A percentile compares a stretch with the other conserved stretches of the same genome.
These are phyloP conservation scores for Calidris pugnax DNA, from an alignment of 2,113 vertebrate species.

Conservation along the genomic window DNA sequence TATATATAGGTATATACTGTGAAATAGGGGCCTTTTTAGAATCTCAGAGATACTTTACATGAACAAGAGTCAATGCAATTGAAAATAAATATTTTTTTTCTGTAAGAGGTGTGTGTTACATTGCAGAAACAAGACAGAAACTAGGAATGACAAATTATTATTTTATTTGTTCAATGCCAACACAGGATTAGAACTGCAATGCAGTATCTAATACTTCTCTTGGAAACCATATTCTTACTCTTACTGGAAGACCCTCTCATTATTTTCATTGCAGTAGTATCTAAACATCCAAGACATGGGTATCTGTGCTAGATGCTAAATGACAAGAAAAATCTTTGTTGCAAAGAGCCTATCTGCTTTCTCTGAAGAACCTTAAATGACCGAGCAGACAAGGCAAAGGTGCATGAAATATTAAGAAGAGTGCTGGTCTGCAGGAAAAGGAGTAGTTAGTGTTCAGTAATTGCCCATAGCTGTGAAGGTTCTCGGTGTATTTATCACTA, in stretches of 20 bases:
- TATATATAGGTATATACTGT: neutral
- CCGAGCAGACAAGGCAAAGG: neutral
- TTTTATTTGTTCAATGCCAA: neutral
- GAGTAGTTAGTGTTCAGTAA: neutral
- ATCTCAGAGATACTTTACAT: neutral
- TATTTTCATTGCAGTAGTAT: neutral
- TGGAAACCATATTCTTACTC: neutral
- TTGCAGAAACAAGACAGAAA: neutral
- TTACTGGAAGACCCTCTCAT: neutral
- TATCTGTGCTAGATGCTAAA: neutral
- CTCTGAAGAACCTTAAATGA: neutral
- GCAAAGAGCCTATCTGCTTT: neutral
- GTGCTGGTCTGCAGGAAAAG: neutral
- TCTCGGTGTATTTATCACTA: neutral
- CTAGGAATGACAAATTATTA: neutral
- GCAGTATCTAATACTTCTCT: neutral
- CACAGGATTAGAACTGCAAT: neutral
- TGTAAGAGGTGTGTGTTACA: neutral
- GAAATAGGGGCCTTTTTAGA: neutral
- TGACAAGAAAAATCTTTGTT: neutral
- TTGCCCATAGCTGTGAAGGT: neutral
- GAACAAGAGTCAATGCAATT: neutral
- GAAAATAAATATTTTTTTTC: neutral
- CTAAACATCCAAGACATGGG: neutral
- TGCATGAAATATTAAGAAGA: neutral